Evolutionary conservation across 2,797 vertebrate species (phyloP).

Genomic region (Pangasius sanitwongsei): DNA sequence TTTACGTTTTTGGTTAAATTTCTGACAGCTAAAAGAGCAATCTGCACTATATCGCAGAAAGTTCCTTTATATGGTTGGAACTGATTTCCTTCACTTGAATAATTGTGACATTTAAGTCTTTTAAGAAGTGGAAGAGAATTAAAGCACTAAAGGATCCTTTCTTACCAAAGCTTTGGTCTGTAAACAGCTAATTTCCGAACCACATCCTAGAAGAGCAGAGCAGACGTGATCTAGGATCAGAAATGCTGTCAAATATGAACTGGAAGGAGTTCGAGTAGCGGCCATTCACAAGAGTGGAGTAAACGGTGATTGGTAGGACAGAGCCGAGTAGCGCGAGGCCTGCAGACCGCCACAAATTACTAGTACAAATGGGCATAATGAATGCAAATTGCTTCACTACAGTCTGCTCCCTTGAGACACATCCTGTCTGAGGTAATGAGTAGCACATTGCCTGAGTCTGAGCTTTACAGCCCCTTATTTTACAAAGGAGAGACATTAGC

Average conservation of each 20-base stretch:
- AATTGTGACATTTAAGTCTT: conserved; percentile 7
- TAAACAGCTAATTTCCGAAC: conserved; percentile 3
- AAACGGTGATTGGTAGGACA: conserved; percentile 28
- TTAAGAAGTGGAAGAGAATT: not conserved
- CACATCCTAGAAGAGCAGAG: not conserved
- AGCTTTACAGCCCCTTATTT: conserved; percentile 44
- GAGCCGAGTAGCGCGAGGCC: conserved; percentile 39
- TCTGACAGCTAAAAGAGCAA: not conserved
- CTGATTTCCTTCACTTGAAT: not conserved
- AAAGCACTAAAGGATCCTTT: not conserved
- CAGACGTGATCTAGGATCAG: not conserved
- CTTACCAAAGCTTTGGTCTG: not conserved
- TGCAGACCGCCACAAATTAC: conserved; percentile 43
- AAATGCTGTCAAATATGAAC: not conserved
- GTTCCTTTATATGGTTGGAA: not conserved
- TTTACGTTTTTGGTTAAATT: not conserved
- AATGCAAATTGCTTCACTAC: conserved; percentile 54
- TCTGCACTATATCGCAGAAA: not conserved
- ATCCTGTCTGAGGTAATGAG: conserved; percentile 52
- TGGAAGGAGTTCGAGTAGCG: not conserved
- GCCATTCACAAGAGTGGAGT: not conserved
- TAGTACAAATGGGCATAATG: conserved; percentile 55
- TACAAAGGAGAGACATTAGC: conserved; percentile 47
- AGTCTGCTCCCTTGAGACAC: conserved; percentile 44
- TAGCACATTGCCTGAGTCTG: conserved; percentile 53